A percentile compares a stretch with the other conserved stretches of the same genome.
These are phyloP conservation scores for Rutpela maculata DNA, from an alignment of 2,888 invertebrate genomes.

Conservation along the genomic window DNA sequence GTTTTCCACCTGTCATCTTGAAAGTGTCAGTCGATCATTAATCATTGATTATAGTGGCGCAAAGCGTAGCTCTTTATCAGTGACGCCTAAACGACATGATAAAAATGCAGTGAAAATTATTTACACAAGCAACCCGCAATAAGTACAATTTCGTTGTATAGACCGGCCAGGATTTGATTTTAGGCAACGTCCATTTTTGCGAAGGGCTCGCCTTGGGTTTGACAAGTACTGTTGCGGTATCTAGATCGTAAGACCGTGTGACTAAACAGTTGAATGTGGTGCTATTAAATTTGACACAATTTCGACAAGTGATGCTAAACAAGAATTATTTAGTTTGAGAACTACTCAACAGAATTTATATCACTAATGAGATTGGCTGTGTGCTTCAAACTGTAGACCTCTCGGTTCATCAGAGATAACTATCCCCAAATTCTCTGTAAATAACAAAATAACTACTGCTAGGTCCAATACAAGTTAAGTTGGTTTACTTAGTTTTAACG, in stretches of 20 bases:
- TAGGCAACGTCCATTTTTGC: conserved; percentile 64
- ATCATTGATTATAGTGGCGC: conserved; percentile 70
- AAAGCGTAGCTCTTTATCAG: conserved; percentile 57
- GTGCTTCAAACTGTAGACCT: conserved; percentile 56
- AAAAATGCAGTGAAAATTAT: conserved; percentile 59
- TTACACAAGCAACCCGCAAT: conserved; percentile 19
- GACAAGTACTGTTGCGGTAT: conserved; percentile 57
- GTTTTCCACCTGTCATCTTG: conserved; percentile 65
- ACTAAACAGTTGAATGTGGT: conserved; percentile 62
- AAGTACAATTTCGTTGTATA: conserved; percentile 26
- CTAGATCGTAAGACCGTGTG: conserved; percentile 55
- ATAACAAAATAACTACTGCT: conserved; percentile 21
- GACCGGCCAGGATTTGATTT: conserved; percentile 36
- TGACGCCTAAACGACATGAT: conserved; percentile 53
- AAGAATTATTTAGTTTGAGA: conserved; percentile 43
- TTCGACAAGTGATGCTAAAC: conserved; percentile 46
- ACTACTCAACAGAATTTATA: conserved; percentile 37
- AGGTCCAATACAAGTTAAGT: conserved; percentile 7
- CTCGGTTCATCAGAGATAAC: conserved; percentile 35
- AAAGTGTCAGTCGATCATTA: conserved; percentile 69
- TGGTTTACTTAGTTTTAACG: conserved; percentile 23
- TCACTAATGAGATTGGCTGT: conserved; percentile 60
- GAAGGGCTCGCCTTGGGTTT: conserved; percentile 64
- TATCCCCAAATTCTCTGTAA: conserved; percentile 43
- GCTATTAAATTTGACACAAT: conserved; percentile 52